Evolutionary conservation across 2,113 vertebrate species (phyloP).

Genomic region (Connochaetes taurinus): DNA sequence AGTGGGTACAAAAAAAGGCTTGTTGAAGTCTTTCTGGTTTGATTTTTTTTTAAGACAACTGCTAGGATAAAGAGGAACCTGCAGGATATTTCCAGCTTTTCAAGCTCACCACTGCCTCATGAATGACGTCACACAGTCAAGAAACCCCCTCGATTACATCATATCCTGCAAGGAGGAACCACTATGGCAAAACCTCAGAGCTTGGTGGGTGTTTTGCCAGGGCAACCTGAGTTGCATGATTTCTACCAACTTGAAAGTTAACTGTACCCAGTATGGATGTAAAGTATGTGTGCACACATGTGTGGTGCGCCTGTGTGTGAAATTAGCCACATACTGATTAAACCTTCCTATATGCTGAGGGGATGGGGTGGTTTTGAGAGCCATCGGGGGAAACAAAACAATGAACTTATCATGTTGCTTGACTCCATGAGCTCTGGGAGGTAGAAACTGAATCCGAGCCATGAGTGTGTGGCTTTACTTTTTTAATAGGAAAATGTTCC

Average conservation of each 20-base stretch:
- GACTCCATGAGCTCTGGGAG: constrained; percentile 26
- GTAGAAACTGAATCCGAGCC: constrained; percentile 20
- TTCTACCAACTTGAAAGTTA: background rate
- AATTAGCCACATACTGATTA: background rate
- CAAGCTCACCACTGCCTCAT: accelerated
- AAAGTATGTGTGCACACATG: background rate
- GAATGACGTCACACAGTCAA: background rate
- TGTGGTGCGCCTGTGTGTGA: background rate
- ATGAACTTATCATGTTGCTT: constrained; percentile 47
- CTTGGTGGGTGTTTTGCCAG: background rate
- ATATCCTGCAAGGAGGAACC: background rate
- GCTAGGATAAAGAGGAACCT: background rate
- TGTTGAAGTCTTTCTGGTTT: background rate
- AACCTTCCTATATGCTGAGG: background rate
- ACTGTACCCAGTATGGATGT: background rate
- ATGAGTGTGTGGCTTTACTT: constrained; percentile 38
- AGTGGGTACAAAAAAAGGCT: background rate
- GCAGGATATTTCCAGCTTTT: background rate
- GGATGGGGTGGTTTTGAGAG: background rate
- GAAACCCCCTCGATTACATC: background rate
- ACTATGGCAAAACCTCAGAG: background rate
- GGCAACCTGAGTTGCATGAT: background rate
- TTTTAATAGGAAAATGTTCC: constrained; percentile 56
- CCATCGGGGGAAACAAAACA: background rate
- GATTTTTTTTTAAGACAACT: background rate